Conservation (phyloP, 1,140 invertebrate genomes). For the fruit fly (Drosophila melanogaster) region Release_6_plus_ISO1_MT NT_037436.4:12743001-12743500, state of each 20-base stretch:
- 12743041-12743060: conserved; percentile 93
- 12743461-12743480: neutral
- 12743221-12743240: conserved; percentile 42
- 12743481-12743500: neutral
- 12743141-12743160: conserved; percentile 97
- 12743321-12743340: neutral
- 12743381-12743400: neutral
- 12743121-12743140: conserved; percentile 89
- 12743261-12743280: conserved; percentile 27
- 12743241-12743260: conserved; percentile 24
- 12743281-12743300: conserved; percentile 12
- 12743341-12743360: neutral
- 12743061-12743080: conserved; percentile 93
- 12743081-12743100: conserved; percentile 93
- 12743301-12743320: neutral
- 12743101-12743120: conserved; percentile 93
- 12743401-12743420: neutral
- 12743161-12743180: conserved; percentile 98
- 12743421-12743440: conserved; percentile 5
- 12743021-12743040: conserved; percentile 96
- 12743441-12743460: conserved; percentile 4
- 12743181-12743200: neutral
- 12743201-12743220: conserved; percentile 16
- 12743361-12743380: neutral
- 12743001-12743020: conserved; percentile 90